Evolutionary conservation across 37 sponge, comb jelly and placozoan genomes (phyloP), one percentile per base, ranked within the genome.

Genomic region (Haliclona indistincta): DNA sequence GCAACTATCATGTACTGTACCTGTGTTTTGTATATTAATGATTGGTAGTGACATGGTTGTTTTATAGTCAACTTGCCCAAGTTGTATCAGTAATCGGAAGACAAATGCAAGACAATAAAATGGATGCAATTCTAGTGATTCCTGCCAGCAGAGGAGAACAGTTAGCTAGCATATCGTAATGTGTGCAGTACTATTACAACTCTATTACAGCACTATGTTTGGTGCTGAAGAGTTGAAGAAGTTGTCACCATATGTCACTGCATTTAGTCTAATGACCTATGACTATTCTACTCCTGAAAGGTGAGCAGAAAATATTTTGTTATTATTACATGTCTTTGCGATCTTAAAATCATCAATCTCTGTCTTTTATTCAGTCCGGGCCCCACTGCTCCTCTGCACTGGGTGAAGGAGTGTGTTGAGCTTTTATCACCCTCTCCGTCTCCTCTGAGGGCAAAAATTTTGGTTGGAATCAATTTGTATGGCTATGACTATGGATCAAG

Each of bases 401-500:
- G 97, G 97, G 71, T 96, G 60, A 66, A 77, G 58, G 86, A 84
- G 38, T 84, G 86, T 75, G 85, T 94, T 13, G 35, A 78, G 28
- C 38, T 39, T 2, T 56, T 96, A n/a, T 68, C 66, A 19, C 96
- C 93, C 11, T 39, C 81, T 2, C 63, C 20, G 15, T 89, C 86
- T 35, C 64, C 64, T 19, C 39, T 71, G 1, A 52, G 97, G 30
- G 53, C 73, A n/a, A 99, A 99, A 77, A 82, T 99, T 40, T 85
- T 99, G 28, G 55, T 91, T 26, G 99, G 99, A 38, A 79, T 93
- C 51, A 99, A 99, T 64, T 96, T 99, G 64, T 99, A 96, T 63
- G 99, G 99, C 13, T 91, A 92, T 38, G 85, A 93, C 74, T 96
- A 82, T 74, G 68, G 79, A 26, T 34, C 68, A 6, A 63, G 68